Conservation (phyloP, 2,888 invertebrate species). For the Cyaniris semiargus region DNA sequence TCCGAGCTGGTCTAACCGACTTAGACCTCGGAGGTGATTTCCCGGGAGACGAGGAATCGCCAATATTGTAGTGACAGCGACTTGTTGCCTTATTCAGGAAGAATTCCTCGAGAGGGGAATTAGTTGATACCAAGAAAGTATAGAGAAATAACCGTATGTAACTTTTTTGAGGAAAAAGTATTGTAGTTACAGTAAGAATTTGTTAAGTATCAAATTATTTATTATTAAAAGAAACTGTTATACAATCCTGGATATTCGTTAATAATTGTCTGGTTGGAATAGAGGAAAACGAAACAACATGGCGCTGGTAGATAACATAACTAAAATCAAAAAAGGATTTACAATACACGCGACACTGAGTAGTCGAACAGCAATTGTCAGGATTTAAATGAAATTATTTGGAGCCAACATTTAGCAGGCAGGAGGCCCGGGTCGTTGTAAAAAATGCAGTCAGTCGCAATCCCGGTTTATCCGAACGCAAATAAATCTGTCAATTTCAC, state of each 20-base stretch:
- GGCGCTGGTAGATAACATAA: background rate
- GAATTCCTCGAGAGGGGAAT: constrained; percentile 14
- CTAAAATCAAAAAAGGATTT: constrained; percentile 5
- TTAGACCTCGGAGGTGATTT: constrained; percentile 47
- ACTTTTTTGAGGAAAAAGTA: background rate
- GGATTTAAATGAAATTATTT: constrained; percentile 49
- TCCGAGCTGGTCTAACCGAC: constrained; percentile 37
- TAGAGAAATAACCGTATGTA: background rate
- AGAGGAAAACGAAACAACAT: background rate
- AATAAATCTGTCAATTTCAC: constrained; percentile 80
- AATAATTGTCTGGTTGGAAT: background rate
- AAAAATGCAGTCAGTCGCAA: constrained; percentile 70
- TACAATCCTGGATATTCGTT: no score
- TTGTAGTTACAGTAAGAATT: background rate
- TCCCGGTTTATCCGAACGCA: constrained; percentile 68
- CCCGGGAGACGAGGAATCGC: constrained; percentile 45
- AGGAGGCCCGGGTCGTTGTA: constrained; percentile 50
- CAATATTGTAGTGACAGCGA: constrained; percentile 37
- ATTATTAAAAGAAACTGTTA: no score
- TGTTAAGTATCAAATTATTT: background rate
- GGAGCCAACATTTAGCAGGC: constrained; percentile 41
- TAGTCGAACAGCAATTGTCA: constrained; percentile 41
- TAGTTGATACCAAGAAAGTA: background rate
- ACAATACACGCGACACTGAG: constrained; percentile 15
- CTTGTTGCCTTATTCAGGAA: constrained; percentile 34